These are phyloP conservation scores for Nomada lathburiana DNA, from an alignment of 2,888 invertebrate genomes.

Conservation along the genomic window DNA sequence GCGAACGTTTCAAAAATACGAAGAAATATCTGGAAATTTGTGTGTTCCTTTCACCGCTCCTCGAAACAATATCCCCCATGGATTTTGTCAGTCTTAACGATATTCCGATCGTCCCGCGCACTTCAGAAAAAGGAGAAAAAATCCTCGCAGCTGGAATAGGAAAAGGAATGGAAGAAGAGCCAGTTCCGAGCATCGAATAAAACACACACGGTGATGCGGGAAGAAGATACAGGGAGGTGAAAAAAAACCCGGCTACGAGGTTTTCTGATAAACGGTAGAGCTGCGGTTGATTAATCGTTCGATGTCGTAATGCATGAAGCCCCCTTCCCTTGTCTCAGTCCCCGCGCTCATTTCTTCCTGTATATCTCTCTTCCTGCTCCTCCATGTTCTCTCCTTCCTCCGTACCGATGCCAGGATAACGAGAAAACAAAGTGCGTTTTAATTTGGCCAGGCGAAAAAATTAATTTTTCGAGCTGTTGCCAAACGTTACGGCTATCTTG, in stretches of 20 bases:
- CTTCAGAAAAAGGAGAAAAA: no score
- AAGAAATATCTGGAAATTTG: no score
- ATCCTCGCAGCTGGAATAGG: no score
- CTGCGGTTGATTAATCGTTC: conserved; percentile 51
- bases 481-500: conserved; percentile 13
- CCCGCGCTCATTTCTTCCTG: no score
- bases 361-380: neutral
- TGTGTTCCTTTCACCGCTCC: no score
- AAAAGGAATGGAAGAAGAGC: no score
- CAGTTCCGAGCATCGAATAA: neutral
- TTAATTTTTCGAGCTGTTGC: conserved; percentile 48
- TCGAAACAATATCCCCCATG: no score
- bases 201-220: conserved; percentile 5
- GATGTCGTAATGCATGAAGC: conserved; percentile 36
- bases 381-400: neutral
- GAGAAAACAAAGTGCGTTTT: conserved; percentile 44
- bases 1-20: no score
- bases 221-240: conserved; percentile 23
- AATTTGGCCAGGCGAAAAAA: conserved; percentile 33
- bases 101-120: no score
- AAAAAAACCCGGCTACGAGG: conserved; percentile 27
- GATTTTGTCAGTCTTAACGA: no score
- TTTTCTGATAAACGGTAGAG: conserved; percentile 36
- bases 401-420: conserved; percentile 42
- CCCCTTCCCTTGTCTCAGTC: neutral